Conservation (phyloP, 2,797 vertebrate species). For the Taenioides sp. region DNA sequence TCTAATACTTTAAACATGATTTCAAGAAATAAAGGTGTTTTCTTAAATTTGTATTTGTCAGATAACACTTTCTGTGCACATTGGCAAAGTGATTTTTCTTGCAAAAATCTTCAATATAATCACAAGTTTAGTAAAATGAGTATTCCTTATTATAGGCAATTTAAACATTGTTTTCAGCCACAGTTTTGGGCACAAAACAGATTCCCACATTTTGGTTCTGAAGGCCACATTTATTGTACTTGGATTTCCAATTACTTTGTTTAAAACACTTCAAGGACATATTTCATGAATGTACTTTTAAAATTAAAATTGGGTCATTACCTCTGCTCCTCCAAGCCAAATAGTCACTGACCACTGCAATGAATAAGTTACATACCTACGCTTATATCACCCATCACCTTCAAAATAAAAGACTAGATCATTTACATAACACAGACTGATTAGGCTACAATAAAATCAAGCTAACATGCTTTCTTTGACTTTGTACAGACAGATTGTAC, state of each 20-base stretch:
- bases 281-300: background rate
- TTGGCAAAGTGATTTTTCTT: too few species aligned
- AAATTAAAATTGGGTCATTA: background rate
- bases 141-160: too few species aligned
- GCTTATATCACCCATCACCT: background rate
- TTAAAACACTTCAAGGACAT: background rate
- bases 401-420: conserved; percentile 4
- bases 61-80: too few species aligned
- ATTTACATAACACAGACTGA: conserved; percentile 11
- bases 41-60: too few species aligned
- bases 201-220: background rate
- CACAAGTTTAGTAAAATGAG: too few species aligned
- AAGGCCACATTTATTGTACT: background rate
- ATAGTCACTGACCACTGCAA: background rate
- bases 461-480: conserved; percentile 30
- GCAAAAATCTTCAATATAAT: too few species aligned
- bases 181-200: background rate
- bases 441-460: conserved; percentile 10
- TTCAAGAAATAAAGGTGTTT: too few species aligned
- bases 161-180: background rate
- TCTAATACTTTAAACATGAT: too few species aligned
- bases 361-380: conserved; percentile 6
- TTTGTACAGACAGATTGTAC: conserved; percentile 36
- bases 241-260: background rate
- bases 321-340: background rate